Conservation (phyloP, 2,888 invertebrate species). For the Helobdella robusta region DNA sequence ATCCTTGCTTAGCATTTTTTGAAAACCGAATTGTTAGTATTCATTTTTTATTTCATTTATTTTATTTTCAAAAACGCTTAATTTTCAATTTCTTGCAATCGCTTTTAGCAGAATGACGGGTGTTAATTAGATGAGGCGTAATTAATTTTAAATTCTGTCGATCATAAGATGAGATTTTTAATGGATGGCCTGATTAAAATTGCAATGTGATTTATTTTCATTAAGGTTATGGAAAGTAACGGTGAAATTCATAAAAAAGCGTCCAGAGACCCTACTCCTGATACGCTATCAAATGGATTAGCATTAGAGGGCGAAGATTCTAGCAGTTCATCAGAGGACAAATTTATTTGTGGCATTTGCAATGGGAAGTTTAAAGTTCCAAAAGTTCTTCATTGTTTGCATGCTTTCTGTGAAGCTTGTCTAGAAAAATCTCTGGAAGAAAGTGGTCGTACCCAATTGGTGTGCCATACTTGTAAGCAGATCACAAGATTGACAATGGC, state of each 20-base stretch:
- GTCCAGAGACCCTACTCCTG: conserved; percentile 8
- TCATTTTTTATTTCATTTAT: background rate
- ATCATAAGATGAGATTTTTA: background rate
- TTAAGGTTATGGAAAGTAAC: conserved; percentile 14
- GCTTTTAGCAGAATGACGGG: too few species aligned
- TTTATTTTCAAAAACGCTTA: too few species aligned
- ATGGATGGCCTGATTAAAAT: background rate
- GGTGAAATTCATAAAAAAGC: conserved; percentile 14
- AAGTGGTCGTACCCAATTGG: conserved; percentile 11
- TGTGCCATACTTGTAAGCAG: conserved; percentile 26
- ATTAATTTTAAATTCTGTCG: too few species aligned
- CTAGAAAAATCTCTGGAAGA: conserved; percentile 64
- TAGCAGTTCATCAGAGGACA: conserved; percentile 1
- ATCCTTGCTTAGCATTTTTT: too few species aligned
- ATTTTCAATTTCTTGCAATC: too few species aligned
- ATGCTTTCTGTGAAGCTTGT: conserved; percentile 87
- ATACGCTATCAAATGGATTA: conserved; percentile 11
- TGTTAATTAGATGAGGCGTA: too few species aligned
- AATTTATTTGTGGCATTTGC: conserved; percentile 37
- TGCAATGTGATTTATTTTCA: background rate
- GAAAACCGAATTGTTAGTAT: background rate
- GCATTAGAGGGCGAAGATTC: conserved; percentile 15
- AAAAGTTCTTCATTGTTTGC: conserved; percentile 80
- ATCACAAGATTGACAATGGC: conserved; percentile 54
- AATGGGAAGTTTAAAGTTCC: conserved; percentile 64